Percentiles rank a stretch among this genome's conserved stretches.
Evolutionary conservation across 2,113 vertebrate genomes (phyloP).

Genomic region (Malurus cyaneus): DNA sequence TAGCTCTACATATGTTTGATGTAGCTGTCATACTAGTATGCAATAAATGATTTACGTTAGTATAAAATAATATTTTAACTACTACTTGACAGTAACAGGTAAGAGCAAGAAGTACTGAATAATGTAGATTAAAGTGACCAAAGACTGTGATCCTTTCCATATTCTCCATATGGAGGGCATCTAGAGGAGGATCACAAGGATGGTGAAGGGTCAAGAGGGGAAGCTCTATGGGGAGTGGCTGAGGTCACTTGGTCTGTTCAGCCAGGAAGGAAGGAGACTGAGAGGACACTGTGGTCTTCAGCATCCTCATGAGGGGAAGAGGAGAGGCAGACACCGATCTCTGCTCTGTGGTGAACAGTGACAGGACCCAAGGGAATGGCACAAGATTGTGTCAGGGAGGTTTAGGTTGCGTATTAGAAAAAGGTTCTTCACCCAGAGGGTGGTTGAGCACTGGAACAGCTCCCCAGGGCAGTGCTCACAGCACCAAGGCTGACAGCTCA

Average conservation of each 20-base stretch:
- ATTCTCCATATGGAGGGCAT: background rate
- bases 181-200: background rate
- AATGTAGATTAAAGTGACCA: background rate
- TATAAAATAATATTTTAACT: background rate
- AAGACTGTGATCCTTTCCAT: background rate
- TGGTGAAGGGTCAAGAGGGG: background rate
- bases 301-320: background rate
- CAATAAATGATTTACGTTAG: background rate
- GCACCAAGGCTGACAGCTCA: background rate
- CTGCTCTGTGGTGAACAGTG: background rate
- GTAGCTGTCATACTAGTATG: background rate
- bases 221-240: background rate
- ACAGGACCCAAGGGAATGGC: background rate
- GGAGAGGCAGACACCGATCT: background rate
- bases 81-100: background rate
- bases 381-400: background rate
- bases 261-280: background rate
- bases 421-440: background rate
- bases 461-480: background rate
- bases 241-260: background rate
- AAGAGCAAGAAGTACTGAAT: background rate
- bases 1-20: background rate
- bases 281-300: background rate
- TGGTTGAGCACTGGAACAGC: background rate
- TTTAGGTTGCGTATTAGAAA: background rate